These are phyloP conservation scores for Archips xylosteana DNA, from an alignment of 2,888 invertebrate species.

Conservation along the genomic window DNA sequence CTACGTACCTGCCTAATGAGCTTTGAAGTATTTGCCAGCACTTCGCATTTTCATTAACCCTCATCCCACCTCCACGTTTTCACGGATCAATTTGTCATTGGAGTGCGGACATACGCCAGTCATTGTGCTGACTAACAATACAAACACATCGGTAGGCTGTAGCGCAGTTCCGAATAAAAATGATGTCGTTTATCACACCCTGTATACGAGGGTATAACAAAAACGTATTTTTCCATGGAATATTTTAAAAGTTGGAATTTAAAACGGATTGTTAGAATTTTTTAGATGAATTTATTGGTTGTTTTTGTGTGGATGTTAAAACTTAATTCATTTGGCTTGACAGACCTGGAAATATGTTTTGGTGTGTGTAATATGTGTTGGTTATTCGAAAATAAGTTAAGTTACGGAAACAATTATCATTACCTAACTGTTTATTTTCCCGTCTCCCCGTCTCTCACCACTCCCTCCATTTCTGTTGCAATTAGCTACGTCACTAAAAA, in stretches of 20 bases:
- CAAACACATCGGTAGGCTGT: slow-evolving; percentile 30
- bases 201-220: slow-evolving; percentile 32
- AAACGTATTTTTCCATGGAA: slow-evolving; percentile 27
- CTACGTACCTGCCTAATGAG: background rate
- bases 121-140: slow-evolving; percentile 38
- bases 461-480: too few species aligned
- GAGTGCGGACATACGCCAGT: slow-evolving; percentile 33
- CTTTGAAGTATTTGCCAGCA: slow-evolving; percentile 3
- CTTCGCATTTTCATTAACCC: slow-evolving; percentile 15
- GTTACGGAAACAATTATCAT: too few species aligned
- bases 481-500: too few species aligned
- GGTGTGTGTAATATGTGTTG: too few species aligned
- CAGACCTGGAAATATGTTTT: too few species aligned
- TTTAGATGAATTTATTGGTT: slow-evolving; percentile 19
- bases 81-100: slow-evolving; percentile 35
- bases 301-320: background rate
- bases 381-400: too few species aligned
- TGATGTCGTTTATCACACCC: slow-evolving; percentile 41
- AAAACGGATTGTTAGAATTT: slow-evolving; percentile 29
- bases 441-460: too few species aligned
- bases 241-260: slow-evolving; percentile 22
- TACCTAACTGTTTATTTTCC: too few species aligned
- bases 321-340: background rate
- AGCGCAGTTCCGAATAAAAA: slow-evolving; percentile 37
- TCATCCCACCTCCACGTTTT: background rate